These are phyloP conservation scores for Aphrocallistes beatrix DNA, from an alignment of 37 sponge, comb jelly and placozoan species.

Conservation along the genomic window DNA sequence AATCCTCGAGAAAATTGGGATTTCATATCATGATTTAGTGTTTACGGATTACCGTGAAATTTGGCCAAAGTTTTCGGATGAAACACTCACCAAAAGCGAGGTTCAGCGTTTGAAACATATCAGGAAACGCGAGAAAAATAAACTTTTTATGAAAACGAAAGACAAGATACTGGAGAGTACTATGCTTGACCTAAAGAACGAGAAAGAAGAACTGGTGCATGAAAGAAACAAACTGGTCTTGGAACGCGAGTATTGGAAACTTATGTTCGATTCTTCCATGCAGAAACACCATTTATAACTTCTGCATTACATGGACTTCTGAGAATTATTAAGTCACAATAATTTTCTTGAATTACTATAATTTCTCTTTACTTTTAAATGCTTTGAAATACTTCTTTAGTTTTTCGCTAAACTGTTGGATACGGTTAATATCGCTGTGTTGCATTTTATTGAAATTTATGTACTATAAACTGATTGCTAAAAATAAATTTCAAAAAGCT, in stretches of 20 bases:
- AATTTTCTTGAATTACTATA: no score
- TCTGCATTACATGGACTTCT: no score
- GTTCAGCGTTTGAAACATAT: neutral
- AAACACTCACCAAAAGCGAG: neutral
- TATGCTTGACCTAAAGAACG: neutral
- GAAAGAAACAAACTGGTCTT: neutral
- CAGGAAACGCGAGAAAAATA: constrained; percentile 6
- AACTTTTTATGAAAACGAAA: neutral
- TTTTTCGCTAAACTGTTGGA: no score
- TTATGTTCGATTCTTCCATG: no score
- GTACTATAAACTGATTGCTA: no score
- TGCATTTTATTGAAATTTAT: no score
- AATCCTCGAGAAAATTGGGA: neutral
- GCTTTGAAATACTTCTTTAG: no score
- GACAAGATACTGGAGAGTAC: neutral
- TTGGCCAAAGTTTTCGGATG: neutral
- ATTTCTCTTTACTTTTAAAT: no score
- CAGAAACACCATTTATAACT: no score
- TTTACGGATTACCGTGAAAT: neutral
- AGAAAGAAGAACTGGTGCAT: neutral
- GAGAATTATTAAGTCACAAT: no score
- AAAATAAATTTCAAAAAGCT: no score
- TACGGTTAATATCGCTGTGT: no score
- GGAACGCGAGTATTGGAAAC: neutral
- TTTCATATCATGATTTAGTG: neutral